These are phyloP conservation scores for Pemphredon lugubris DNA, from an alignment of 2,888 invertebrate species.

Conservation along the genomic window DNA sequence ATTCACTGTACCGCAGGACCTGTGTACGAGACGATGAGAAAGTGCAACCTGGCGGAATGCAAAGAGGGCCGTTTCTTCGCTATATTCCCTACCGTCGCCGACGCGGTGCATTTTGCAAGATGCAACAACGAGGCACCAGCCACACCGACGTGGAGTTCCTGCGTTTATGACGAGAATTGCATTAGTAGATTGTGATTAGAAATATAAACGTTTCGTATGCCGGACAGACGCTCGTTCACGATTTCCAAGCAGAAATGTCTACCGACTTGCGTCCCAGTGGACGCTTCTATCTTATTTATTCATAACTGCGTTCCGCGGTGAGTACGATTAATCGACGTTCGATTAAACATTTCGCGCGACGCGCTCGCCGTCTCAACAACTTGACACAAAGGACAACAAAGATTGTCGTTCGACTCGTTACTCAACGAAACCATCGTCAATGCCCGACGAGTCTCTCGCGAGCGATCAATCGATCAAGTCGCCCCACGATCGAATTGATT, in stretches of 20 bases:
- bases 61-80: conserved; percentile 82
- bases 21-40: conserved; percentile 85
- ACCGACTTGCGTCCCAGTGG: background rate
- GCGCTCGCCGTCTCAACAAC: background rate
- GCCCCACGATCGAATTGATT: background rate
- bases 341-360: background rate
- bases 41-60: conserved; percentile 83
- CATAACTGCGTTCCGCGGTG: too few species aligned
- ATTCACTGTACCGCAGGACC: conserved; percentile 82
- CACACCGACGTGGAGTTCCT: conserved; percentile 67
- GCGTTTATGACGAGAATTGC: conserved; percentile 62
- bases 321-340: too few species aligned
- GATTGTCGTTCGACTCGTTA: background rate
- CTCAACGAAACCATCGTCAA: background rate
- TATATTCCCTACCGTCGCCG: conserved; percentile 87
- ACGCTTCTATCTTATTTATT: too few species aligned
- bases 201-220: conserved; percentile 2
- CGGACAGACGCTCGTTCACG: conserved; percentile 25
- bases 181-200: conserved; percentile 63
- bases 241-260: background rate
- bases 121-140: conserved; percentile 67
- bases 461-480: background rate
- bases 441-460: background rate
- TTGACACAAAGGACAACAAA: background rate
- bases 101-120: conserved; percentile 83